phyloP scores from a whole-genome alignment of 2,888 invertebrate species.

The Zhengitettix transpicula region DNA sequence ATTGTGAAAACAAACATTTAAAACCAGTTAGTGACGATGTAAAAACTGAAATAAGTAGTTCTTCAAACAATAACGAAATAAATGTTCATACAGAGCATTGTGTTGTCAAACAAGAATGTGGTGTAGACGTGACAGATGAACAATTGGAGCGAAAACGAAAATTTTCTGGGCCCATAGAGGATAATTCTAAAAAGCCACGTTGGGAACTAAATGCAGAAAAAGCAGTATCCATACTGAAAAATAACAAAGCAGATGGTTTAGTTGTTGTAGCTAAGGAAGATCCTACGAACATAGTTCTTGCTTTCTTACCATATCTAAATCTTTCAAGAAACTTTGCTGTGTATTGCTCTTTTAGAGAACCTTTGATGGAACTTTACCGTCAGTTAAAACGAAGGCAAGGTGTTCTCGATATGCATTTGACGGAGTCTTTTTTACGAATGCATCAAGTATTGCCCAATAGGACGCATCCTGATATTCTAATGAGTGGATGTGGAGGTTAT shows the following conservation, averaged over 20 bases:
- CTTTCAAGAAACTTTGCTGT: conserved; percentile 73
- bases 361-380: conserved; percentile 67
- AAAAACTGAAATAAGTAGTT: not conserved
- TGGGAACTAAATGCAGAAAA: conserved; percentile 54
- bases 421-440: conserved; percentile 73
- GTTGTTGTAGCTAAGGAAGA: conserved; percentile 72
- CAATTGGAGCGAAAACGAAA: conserved; percentile 2
- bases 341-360: conserved; percentile 64
- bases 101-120: not conserved
- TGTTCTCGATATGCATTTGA: conserved; percentile 59
- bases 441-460: conserved; percentile 82
- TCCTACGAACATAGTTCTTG: conserved; percentile 60
- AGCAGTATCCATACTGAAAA: conserved; percentile 41
- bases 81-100: not conserved
- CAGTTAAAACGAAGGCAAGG: conserved; percentile 54
- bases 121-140: not conserved
- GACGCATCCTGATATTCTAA: conserved; percentile 88
- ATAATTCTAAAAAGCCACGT: conserved; percentile 33
- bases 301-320: conserved; percentile 58
- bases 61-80: not conserved
- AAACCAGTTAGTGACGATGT: conserved; percentile 10
- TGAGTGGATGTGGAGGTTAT: conserved; percentile 79
- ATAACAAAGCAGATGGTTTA: conserved; percentile 51
- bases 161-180: conserved; percentile 6
- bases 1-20: conserved; percentile 6